These are phyloP conservation scores for Heloderma charlesbogerti DNA, from an alignment of 2,113 vertebrate genomes.

Conservation along the genomic window DNA sequence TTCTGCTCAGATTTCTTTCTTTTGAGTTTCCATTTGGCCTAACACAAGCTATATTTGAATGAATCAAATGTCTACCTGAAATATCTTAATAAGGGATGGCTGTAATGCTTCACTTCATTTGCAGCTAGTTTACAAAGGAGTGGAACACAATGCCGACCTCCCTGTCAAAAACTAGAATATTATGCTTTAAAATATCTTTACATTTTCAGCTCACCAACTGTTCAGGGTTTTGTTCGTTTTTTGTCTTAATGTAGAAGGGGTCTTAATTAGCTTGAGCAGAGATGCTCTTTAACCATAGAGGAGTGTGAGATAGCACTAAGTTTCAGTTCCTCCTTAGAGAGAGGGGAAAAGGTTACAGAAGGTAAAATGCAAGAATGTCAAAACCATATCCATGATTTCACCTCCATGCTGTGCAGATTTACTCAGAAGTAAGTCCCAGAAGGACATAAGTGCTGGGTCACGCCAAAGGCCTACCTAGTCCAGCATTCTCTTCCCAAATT, in stretches of 20 bases:
- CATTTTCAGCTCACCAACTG: not conserved
- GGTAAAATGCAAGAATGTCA: not conserved
- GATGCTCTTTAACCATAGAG: not conserved
- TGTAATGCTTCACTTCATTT: slow-evolving; percentile 49
- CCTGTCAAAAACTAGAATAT: not conserved
- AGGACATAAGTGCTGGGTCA: no score
- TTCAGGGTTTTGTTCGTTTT: not conserved
- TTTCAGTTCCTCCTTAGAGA: no score
- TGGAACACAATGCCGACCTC: not conserved
- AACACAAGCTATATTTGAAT: slow-evolving; percentile 42
- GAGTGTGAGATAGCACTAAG: not conserved
- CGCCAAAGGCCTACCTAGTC: not conserved
- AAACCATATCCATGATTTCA: not conserved
- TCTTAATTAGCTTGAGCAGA: not conserved
- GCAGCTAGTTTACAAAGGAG: not conserved
- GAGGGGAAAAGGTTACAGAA: no score
- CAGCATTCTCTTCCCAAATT: no score
- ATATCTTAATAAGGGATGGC: slow-evolving; percentile 56
- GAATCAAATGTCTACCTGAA: slow-evolving; percentile 68
- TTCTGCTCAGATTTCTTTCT: slow-evolving; percentile 26
- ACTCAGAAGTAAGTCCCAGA: not conserved
- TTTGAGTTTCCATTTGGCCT: not conserved
- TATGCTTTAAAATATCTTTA: not conserved
- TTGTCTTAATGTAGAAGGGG: not conserved
- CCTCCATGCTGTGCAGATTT: not conserved